Evolutionary conservation across 2,113 vertebrate species (phyloP).

Genomic region (Gallinago paraguaiae): DNA sequence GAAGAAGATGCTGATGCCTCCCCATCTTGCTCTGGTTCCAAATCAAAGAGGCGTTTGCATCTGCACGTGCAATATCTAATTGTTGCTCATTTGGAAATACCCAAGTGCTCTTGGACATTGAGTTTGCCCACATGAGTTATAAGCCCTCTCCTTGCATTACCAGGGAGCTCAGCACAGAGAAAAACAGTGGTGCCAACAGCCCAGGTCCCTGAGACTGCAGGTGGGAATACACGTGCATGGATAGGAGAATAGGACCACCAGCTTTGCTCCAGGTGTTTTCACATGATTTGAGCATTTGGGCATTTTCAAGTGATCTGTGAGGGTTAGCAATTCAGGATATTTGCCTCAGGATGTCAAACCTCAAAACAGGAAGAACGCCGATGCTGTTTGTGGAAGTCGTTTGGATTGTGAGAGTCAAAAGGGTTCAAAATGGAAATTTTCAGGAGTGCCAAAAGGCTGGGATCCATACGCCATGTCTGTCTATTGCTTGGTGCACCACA

Average conservation of each 20-base stretch:
- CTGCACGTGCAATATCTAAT: neutral
- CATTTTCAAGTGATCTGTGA: neutral
- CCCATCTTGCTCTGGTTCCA: neutral
- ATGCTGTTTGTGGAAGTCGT: neutral
- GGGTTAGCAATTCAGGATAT: neutral
- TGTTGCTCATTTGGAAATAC: neutral
- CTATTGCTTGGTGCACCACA: neutral
- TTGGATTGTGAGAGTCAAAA: neutral
- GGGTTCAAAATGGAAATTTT: neutral
- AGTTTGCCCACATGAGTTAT: neutral
- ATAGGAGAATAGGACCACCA: neutral
- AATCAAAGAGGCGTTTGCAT: neutral
- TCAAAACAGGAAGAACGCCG: neutral
- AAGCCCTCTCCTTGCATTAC: neutral
- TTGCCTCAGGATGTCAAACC: neutral
- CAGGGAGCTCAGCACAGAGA: neutral
- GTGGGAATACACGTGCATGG: fast-evolving
- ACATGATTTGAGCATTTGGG: neutral
- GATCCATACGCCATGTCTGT: neutral
- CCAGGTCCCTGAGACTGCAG: neutral
- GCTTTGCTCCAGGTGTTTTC: neutral
- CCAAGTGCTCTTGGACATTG: neutral
- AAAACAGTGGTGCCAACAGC: neutral
- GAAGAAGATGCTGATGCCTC: neutral
- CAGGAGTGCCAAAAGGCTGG: neutral